Percentiles rank a stretch among this genome's conserved stretches.
phyloP scores from a whole-genome alignment of 2,888 invertebrate genomes.

The Myopa tessellatipennis region DNA sequence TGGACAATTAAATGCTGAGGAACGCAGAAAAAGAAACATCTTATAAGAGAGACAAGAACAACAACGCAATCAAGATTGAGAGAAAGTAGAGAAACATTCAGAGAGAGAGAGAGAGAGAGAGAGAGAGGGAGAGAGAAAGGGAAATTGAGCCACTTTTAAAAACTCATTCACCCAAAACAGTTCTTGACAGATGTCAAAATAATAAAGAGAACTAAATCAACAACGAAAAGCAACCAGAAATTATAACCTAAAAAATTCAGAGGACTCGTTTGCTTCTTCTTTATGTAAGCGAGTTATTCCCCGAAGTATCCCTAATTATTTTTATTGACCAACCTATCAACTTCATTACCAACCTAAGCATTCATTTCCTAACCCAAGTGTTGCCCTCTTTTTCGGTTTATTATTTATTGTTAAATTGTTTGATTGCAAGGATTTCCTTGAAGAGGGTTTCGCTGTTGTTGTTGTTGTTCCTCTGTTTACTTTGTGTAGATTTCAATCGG shows the following conservation, averaged over 20 bases:
- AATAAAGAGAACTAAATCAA: not conserved
- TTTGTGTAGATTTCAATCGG: constrained; percentile 33
- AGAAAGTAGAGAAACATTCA: not conserved
- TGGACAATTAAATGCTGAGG: constrained; percentile 29
- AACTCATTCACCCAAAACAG: not conserved
- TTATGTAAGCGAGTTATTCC: not conserved
- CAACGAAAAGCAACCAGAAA: too few relatives aligned
- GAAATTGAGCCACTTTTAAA: too few relatives aligned
- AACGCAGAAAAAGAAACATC: not conserved
- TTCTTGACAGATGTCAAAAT: not conserved
- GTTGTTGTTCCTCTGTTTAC: too few relatives aligned
- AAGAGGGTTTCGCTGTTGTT: not conserved
- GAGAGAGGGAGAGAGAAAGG: too few relatives aligned
- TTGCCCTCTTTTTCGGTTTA: not conserved
- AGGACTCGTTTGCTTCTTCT: not conserved
- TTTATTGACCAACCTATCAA: too few relatives aligned
- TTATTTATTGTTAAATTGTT: constrained; percentile 15
- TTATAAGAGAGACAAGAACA: not conserved
- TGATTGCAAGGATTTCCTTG: not conserved
- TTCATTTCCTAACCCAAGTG: not conserved
- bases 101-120: not conserved
- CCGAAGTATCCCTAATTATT: constrained; percentile 8
- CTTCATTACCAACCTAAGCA: too few relatives aligned
- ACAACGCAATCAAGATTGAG: too few relatives aligned
- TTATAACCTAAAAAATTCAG: too few relatives aligned